Conservation (phyloP, 2,113 vertebrate genomes). For the Cebidichthys violaceus region DNA sequence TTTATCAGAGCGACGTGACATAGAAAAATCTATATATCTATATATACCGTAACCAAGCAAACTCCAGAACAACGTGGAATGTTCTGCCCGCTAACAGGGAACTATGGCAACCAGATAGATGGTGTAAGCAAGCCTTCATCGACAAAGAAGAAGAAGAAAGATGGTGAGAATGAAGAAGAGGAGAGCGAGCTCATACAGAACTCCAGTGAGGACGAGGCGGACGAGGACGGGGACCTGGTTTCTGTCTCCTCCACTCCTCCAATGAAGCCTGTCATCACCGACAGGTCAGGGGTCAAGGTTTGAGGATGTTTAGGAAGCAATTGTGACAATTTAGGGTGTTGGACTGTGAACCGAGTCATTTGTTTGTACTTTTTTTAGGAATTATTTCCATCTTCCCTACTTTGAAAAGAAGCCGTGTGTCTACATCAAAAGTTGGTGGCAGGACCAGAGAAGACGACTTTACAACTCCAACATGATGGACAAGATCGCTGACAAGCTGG, state of each 20-base stretch:
- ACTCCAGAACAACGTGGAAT: neutral
- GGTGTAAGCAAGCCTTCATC: conserved; percentile 84
- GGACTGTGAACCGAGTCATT: neutral
- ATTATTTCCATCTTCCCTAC: conserved; percentile 97
- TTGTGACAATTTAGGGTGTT: neutral
- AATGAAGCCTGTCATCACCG: conserved; percentile 93
- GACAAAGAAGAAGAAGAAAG: conserved; percentile 85
- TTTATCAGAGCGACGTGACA: neutral
- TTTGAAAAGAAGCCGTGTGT: conserved; percentile 97
- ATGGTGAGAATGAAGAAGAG: conserved; percentile 88
- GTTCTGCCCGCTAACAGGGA: conserved; percentile 83
- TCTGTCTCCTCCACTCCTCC: conserved; percentile 90
- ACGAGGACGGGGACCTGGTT: conserved; percentile 84
- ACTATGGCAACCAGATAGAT: conserved; percentile 96
- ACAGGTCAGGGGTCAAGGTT: conserved; percentile 85
- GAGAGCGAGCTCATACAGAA: conserved; percentile 93
- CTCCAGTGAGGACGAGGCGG: conserved; percentile 92
- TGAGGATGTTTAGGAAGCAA: neutral
- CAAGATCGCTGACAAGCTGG: conserved; percentile 95
- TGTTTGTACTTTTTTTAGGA: conserved; percentile 80
- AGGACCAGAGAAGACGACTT: conserved; percentile 93
- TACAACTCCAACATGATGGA: conserved; percentile 98
- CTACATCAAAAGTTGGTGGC: conserved; percentile 99
- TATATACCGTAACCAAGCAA: neutral
- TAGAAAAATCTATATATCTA: neutral